Conservation (phyloP, 2,888 invertebrate species). For the Rotaria macrura region DNA sequence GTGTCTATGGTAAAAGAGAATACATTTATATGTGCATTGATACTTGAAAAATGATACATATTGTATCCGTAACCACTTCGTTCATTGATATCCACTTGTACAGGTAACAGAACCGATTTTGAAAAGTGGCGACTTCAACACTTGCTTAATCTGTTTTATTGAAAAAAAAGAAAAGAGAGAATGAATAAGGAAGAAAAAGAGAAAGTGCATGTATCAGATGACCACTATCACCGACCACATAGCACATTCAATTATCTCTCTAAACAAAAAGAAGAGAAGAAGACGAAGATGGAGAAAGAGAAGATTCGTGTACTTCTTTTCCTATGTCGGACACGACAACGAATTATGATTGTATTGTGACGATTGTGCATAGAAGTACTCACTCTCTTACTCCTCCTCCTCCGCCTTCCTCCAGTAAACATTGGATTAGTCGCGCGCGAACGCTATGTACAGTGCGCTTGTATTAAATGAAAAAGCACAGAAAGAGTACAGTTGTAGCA, state of each 20-base stretch:
- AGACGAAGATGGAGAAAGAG: neutral
- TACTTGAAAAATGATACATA: neutral
- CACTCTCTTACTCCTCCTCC: neutral
- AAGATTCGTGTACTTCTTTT: neutral
- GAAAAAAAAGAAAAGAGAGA: neutral
- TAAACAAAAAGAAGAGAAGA: neutral
- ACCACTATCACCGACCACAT: neutral
- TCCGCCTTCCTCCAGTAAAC: neutral
- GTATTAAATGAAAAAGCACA: neutral
- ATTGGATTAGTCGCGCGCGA: neutral
- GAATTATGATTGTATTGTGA: constrained; percentile 3
- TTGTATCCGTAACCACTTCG: neutral
- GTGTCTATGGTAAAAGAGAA: neutral
- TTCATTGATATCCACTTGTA: neutral
- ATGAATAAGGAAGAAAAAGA: neutral
- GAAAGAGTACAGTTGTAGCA: neutral
- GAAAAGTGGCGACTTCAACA: neutral
- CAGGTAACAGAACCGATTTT: neutral
- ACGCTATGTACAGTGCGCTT: neutral
- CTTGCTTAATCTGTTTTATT: neutral
- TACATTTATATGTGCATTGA: neutral
- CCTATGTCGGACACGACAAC: constrained; percentile 1
- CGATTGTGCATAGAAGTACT: neutral
- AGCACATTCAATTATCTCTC: neutral
- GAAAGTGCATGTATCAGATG: neutral